Evolutionary conservation across 2,888 invertebrate genomes (phyloP).

Genomic region (Pemphredon lugubris): DNA sequence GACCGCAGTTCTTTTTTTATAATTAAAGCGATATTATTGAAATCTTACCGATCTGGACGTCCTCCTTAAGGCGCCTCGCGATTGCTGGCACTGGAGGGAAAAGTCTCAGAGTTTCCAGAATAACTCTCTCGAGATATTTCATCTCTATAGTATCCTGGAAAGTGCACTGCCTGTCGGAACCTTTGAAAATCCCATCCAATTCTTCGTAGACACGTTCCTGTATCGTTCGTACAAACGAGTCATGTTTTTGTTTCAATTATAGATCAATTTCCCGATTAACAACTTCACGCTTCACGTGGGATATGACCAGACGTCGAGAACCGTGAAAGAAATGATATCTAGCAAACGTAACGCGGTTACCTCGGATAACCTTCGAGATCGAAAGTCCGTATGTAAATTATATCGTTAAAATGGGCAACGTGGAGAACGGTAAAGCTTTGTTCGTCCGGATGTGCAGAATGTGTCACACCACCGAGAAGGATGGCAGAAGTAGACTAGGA

Average conservation of each 20-base stretch:
- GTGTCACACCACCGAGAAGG: slow-evolving; percentile 87
- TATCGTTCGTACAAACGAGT: slow-evolving; percentile 12
- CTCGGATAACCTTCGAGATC: slow-evolving; percentile 10
- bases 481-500: slow-evolving; percentile 86
- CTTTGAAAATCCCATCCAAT: slow-evolving; percentile 88
- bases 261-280: too few relatives aligned
- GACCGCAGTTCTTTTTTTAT: background rate
- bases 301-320: slow-evolving; percentile 1
- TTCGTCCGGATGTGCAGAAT: slow-evolving; percentile 86
- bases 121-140: slow-evolving; percentile 91
- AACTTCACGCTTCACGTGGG: too few relatives aligned
- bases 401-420: slow-evolving; percentile 82
- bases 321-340: background rate
- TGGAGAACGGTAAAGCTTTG: slow-evolving; percentile 86
- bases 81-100: slow-evolving; percentile 92
- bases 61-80: slow-evolving; percentile 87
- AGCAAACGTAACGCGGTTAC: background rate
- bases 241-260: background rate
- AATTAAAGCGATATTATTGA: background rate
- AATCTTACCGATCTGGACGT: slow-evolving; percentile 86
- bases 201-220: slow-evolving; percentile 87
- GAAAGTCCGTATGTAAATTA: background rate
- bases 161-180: slow-evolving; percentile 88
- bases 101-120: slow-evolving; percentile 90
- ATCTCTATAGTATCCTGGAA: slow-evolving; percentile 92